Evolutionary conservation across 2,797 vertebrate species (phyloP), one percentile per base, ranked within the genome.

Genomic region (Enteromius paludinosus): DNA sequence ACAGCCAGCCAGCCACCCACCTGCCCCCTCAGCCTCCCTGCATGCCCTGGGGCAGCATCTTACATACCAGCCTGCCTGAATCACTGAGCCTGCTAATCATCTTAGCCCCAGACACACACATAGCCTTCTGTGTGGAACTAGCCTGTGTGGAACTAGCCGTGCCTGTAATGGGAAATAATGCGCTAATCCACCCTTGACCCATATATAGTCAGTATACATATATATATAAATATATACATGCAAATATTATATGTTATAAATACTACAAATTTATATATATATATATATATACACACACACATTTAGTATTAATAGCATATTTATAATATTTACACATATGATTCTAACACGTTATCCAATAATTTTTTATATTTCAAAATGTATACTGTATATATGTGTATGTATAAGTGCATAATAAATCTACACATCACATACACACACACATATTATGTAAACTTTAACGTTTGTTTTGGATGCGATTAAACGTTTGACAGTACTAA

Each of bases 71-170:
- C 80, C 59, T 83, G 73, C 81, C 73, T 70, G 65, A 85, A 78
- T 68, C 83, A 73, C 79, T 82, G 82, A 84, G 81, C 83, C 84
- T 79, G 81, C 84, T 82, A 87, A 85, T 84, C 83, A 78, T 76
- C 83, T 75, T 84, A 83, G 76, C 76, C 41, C 72, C 74, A 78
- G 62, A 82, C 77, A 83, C 78, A 81, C 78, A 78, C 68, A 78
- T 66, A 85, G 76, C 77, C 78, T 76, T 83, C 71, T 78, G 81
- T 77, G 81, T 83, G 73, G 49, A 64, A 69, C 66, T 72, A 78
- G 28, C 43, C 74, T 74, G 59, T 72, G 43, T 35, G 74, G 38
- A 25, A 41, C 77, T 84, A 80, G 78, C 79, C 71, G 77, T 30
- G 73, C 72, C 45, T 75, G 74, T 45, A 56, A 81, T 71, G 62